Base-by-base conservation (phyloP, 2,113 vertebrate species). In the Carassius carassius region DNA sequence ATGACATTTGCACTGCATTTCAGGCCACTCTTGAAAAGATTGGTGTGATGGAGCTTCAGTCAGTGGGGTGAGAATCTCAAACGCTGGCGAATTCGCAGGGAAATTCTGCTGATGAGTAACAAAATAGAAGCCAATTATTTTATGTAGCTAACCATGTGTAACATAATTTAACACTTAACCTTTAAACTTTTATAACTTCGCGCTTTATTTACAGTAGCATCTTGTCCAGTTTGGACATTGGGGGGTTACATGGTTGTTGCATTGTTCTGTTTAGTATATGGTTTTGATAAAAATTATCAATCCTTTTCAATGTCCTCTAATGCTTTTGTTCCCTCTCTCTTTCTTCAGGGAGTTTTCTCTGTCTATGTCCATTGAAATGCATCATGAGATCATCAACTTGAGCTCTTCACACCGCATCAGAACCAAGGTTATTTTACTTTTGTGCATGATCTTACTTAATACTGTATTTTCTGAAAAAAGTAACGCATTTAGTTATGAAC, bases 341-440 rank as follows among this genome's bases (percentile, higher is more conserved):
- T 37, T 29, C 49, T 37, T 51, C 85, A 94, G 93, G 84, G 92
- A 92, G 81, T 98, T 97, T 91, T 94, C 88, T 29, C 73, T 96
- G 86, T 92, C 91, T 56, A 88, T 96, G 91, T 96, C 94, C 14
- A 82, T 96, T 60, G 94, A 96, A 89, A 96, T 97, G 96, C 95
- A 94, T 0, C 84, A 94, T 7, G 72, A 92, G 90, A 97, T 97
- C 86, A 87, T 88, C 54, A 67, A 76, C 51, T 92, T 96, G 81
- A 54, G 63, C 2, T 93, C 94, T 85, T 96, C 94, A 58, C 95
- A 97, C 80, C 12, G 87, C 51, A 86, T 97, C 79, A 94, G 93
- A 92, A 91, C 92, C 12, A 97, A 98, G 95, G 95, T 98, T 82
- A 21, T 11, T 47, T 12, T 3, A 47, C 11, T 23, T 72, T 44